Conservation (phyloP, 2,888 invertebrate genomes). For the Endomychus coccineus region DNA sequence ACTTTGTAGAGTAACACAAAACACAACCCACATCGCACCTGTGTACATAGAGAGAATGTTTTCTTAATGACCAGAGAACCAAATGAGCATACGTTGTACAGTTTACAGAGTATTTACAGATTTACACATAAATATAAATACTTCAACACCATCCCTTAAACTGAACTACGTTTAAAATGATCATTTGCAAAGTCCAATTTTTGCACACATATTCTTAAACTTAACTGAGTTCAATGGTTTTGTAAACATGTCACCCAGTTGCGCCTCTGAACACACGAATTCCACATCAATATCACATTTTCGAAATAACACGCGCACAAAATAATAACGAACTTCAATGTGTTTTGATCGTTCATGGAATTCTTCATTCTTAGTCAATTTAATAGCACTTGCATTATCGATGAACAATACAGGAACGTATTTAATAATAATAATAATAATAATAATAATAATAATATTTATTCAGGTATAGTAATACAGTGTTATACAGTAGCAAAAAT, state of each 20-base stretch:
- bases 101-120: no score
- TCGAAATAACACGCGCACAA: slow-evolving; percentile 21
- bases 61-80: no score
- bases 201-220: slow-evolving; percentile 6
- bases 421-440: no score
- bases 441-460: no score
- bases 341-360: slow-evolving; percentile 22
- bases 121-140: no score
- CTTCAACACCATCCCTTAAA: slow-evolving; percentile 9
- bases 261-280: slow-evolving; percentile 12
- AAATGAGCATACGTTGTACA: no score
- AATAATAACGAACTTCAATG: slow-evolving; percentile 20
- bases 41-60: no score
- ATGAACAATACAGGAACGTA: slow-evolving; percentile 14
- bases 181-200: slow-evolving; percentile 6
- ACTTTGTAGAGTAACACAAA: no score
- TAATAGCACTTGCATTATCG: slow-evolving; percentile 23
- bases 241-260: slow-evolving; percentile 10
- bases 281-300: slow-evolving; percentile 22
- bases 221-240: slow-evolving; percentile 6
- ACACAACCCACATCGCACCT: no score
- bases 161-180: slow-evolving; percentile 3
- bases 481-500: no score
- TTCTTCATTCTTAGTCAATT: slow-evolving; percentile 22
- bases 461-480: no score